A percentile compares a stretch with the other conserved stretches of the same genome.
These are phyloP conservation scores for Erebia palarica DNA, from an alignment of 2,888 invertebrate genomes.

Conservation along the genomic window DNA sequence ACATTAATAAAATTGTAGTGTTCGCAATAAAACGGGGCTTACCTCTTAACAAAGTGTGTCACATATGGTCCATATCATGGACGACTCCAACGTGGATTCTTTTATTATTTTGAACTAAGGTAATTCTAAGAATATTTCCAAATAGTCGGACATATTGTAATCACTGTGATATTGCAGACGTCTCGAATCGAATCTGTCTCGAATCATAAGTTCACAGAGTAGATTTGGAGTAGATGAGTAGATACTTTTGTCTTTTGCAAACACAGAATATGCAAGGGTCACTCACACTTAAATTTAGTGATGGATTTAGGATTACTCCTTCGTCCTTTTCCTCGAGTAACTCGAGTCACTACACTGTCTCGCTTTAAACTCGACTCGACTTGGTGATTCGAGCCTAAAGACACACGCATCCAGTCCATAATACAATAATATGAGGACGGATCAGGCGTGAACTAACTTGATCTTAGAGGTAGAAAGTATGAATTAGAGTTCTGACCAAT, in stretches of 20 bases:
- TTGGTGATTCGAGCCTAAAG: no score
- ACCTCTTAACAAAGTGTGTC: conserved; percentile 65
- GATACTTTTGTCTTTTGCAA: conserved; percentile 34
- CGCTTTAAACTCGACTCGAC: no score
- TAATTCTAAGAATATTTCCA: conserved; percentile 81
- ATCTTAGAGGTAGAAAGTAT: no score
- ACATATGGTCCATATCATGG: conserved; percentile 71
- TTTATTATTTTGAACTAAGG: conserved; percentile 62
- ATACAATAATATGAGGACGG: no score
- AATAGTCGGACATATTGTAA: conserved; percentile 80
- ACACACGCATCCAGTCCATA: no score
- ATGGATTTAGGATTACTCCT: no score
- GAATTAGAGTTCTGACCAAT: no score
- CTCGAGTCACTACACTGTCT: no score
- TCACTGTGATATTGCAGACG: conserved; percentile 74
- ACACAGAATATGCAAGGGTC: conserved; percentile 23
- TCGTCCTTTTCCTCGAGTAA: no score
- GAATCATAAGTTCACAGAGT: conserved; percentile 51
- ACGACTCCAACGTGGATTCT: conserved; percentile 56
- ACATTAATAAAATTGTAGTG: conserved; percentile 46
- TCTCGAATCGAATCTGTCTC: conserved; percentile 61
- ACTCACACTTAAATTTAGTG: conserved; percentile 2
- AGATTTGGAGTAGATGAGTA: conserved; percentile 5
- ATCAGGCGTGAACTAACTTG: no score
- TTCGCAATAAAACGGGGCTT: conserved; percentile 49